Evolutionary conservation across 2,888 invertebrate genomes (phyloP).

Genomic region (Lumbricus terrestris): DNA sequence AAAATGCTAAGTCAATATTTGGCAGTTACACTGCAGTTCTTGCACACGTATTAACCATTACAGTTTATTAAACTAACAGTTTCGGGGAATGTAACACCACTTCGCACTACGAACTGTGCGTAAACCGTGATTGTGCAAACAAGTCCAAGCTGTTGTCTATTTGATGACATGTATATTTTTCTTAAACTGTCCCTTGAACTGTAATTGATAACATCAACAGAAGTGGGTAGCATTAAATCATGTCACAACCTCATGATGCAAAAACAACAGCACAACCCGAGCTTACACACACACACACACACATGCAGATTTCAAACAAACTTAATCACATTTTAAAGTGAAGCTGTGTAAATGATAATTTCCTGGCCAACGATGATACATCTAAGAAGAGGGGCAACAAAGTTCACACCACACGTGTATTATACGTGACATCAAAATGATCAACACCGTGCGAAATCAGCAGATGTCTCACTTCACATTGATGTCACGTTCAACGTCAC

Average conservation of each 20-base stretch:
- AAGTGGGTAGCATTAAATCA: neutral
- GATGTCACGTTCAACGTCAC: no score
- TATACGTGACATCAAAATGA: neutral
- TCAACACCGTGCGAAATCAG: neutral
- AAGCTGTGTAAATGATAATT: constrained; percentile 3
- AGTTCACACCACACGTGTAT: neutral
- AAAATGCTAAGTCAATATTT: no score
- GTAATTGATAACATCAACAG: no score
- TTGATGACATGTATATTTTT: neutral
- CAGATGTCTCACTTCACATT: neutral
- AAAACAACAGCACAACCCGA: neutral
- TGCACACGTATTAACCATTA: no score
- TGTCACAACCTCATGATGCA: neutral
- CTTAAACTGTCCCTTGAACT: neutral
- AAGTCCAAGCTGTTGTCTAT: no score
- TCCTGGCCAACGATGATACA: neutral
- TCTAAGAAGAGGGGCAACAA: neutral
- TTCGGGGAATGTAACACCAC: no score
- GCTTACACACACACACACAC: no score
- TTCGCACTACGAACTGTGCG: no score
- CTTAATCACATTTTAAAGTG: neutral
- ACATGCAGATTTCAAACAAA: neutral
- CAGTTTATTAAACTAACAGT: no score
- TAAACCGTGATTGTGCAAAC: no score
- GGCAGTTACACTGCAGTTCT: no score